Base-by-base conservation (phyloP, 1,140 invertebrate genomes). In the Pogonognathellus flavescens region DNA sequence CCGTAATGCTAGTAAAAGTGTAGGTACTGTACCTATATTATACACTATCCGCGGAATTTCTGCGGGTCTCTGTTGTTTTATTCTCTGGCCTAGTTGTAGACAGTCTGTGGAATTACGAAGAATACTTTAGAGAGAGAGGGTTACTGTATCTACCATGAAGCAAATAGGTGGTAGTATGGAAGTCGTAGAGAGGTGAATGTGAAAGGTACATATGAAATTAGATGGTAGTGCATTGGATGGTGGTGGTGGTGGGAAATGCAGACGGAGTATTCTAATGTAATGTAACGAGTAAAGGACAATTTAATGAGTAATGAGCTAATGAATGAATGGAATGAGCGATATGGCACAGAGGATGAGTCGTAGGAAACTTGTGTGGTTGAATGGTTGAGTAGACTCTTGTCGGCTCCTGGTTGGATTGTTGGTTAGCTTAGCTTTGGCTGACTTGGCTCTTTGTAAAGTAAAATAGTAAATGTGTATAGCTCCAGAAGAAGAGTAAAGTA, bases 301-400 rank as follows among this genome's bases (percentile, higher is more conserved):
- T 41, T 82, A 85, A 82, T 82, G 84, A 76, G 70, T 76, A 85
- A 80, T 80, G 83, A 84, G n/a, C 62, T 62, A 84, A 84, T 84
- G 82, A 70, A 70, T 84, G 84, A 85, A 85, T 85, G 85, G 85
- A 83, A 86, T 83, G 81, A 86, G 62, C 80, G 81, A 83, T 83
- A 83, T 83, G 85, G 53, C 49, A 41, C 31, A 14, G 53, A 55
- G 72, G 59, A 85, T 85, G 66, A 53, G 55, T 85, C 59, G 76
- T 60, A 80, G 31, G 18, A 76, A 31, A 76, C 70, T 76, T 76
- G 70, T 76, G 31, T 16, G 53, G 11, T 57, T 14, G 53, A 41
- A 41, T 41, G 31, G 31, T 41, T 41, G 31, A 41, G 31, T 41
- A 41, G 31, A 41, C 31, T 41, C 31, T 41, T 41, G 31, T 41